These are phyloP conservation scores for Synanthedon vespiformis DNA, from an alignment of 2,888 invertebrate species.

Conservation along the genomic window DNA sequence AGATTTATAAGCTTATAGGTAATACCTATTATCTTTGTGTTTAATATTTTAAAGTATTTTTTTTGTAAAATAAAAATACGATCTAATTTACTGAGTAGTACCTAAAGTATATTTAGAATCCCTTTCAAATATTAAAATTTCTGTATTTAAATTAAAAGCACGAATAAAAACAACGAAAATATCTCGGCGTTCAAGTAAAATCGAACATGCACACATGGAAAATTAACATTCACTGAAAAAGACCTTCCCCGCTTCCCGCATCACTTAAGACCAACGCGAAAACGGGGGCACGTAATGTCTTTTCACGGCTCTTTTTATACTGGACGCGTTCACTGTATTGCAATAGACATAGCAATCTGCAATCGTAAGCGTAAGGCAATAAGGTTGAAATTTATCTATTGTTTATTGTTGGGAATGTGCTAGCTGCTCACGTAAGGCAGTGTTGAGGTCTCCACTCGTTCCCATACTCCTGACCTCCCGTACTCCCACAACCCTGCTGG, in stretches of 20 bases:
- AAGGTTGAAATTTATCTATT: conserved; percentile 11
- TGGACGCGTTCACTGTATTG: conserved; percentile 19
- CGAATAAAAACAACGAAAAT: no score
- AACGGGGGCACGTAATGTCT: conserved; percentile 27
- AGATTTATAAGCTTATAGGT: no score
- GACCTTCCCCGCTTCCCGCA: conserved; percentile 16
- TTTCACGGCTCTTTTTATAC: conserved; percentile 36
- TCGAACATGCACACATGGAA: background rate
- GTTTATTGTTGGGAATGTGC: conserved; percentile 8
- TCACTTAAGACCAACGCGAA: conserved; percentile 8
- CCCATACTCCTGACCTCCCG: conserved; percentile 15
- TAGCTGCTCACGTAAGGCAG: conserved; percentile 12
- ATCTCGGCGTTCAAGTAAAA: no score
- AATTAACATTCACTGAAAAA: conserved; percentile 15
- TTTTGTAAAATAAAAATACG: no score
- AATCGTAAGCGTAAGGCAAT: no score
- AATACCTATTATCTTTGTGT: no score
- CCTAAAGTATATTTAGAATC: no score
- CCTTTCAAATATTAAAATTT: no score
- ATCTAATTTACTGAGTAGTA: no score
- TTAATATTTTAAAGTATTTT: no score
- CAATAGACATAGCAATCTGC: no score
- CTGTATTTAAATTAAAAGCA: no score
- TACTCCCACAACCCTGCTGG: conserved; percentile 14
- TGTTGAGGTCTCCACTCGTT: conserved; percentile 16